Base-by-base conservation (phyloP, 2,888 invertebrate genomes). In the Eurois occulta region DNA sequence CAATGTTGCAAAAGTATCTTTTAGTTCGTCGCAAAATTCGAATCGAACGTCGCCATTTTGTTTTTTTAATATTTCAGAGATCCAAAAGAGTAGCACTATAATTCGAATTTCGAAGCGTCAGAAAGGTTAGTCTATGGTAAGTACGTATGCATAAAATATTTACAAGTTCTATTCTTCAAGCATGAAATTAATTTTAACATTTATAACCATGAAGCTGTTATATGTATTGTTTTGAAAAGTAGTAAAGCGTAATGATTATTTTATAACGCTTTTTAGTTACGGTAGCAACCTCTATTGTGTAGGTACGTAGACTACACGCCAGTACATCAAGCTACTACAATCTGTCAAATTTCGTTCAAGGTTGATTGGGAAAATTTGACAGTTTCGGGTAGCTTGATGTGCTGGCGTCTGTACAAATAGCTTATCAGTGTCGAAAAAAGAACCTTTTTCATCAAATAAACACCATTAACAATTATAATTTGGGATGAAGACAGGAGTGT, bases 111-210 rank as follows among this genome's bases (percentile, higher is more conserved):
- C 52, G 11, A n/a, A n/a, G 5, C n/a, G n/a, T n/a, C 24, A 52
- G 24, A 52, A 52, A 52, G 11, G 3, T 52, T 11, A 55, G 55
- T 55, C 55, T n/a, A 55, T 55, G n/a, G n/a, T 55, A 11, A 21
- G 46, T 46, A 18, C 24, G 52, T 52, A 52, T 52, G 58, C 18
- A 18, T 18, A 32, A 32, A 60, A 60, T 8, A 60, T 32, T 43
- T 18, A 68, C 35, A n/a, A 48, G 21, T 48, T n/a, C 5, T 11
- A 7, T 28, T 21, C 7, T 41, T 52, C 24, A 77, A 6, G 55
- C 65, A 24, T 55, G 18, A 65, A 76, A 58, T 77, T 0, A 58
- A 66, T 76, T 65, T 28, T 21, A 77, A 65, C 28, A 46, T 35
- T 35, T 28, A 65, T 28, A 43, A n/a, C 43, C 64, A 16, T 65